These are phyloP conservation scores for Scaptomyza tumidula DNA, from an alignment of 2,888 invertebrate genomes.

Conservation along the genomic window DNA sequence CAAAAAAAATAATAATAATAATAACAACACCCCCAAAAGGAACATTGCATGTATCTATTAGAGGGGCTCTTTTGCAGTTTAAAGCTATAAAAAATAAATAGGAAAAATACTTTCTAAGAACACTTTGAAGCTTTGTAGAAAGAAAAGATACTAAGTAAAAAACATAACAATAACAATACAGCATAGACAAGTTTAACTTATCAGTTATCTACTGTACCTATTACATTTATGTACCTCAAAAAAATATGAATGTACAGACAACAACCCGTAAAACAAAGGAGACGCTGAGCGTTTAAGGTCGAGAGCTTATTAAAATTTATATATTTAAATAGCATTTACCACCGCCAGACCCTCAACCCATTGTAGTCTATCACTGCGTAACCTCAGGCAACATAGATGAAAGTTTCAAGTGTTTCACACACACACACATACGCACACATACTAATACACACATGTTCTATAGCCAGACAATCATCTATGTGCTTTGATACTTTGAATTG, in stretches of 20 bases:
- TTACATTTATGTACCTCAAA: background rate
- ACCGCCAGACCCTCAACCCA: conserved; percentile 51
- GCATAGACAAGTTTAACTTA: background rate
- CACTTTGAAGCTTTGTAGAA: background rate
- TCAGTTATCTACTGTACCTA: conserved; percentile 19
- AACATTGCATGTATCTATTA: background rate
- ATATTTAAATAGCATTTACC: conserved; percentile 81
- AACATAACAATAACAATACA: background rate
- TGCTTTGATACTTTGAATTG: conserved; percentile 49
- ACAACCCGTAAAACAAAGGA: conserved; percentile 38
- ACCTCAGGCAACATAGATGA: conserved; percentile 65
- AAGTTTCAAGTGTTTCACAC: conserved; percentile 63
- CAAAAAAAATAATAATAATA: background rate
- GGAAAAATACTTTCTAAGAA: too few relatives aligned
- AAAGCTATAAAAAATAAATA: background rate
- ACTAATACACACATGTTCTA: conserved; percentile 20
- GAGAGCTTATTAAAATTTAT: conserved; percentile 81
- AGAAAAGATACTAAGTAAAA: background rate
- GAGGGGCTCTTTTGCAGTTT: background rate
- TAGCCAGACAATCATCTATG: conserved; percentile 24
- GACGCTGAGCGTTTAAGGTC: conserved; percentile 39
- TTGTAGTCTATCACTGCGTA: conserved; percentile 43
- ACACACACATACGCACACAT: conserved; percentile 8
- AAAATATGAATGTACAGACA: conserved; percentile 1
- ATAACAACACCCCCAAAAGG: too few relatives aligned